Base-by-base conservation (phyloP, 2,113 vertebrate genomes). In the Thinocorus orbignyianus region DNA sequence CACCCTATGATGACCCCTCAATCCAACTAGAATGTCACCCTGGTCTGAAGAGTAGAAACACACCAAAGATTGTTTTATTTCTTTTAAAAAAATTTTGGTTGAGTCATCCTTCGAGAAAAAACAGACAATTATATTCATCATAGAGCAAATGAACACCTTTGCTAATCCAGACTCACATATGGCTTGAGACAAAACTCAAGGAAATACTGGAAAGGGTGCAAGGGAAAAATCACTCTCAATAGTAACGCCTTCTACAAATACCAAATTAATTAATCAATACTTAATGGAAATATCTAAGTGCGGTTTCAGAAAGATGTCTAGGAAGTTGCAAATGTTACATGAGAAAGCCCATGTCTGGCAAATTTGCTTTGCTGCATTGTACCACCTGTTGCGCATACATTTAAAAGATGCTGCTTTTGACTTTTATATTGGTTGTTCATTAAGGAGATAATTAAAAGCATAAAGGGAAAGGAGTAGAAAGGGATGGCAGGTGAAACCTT, bases 371-470 rank as follows among this genome's bases (percentile, higher is more conserved):
- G 30, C 30, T 88, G 68, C 39, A 7, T 16, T 66, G 55, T 88
- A 57, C 58, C 57, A 74, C 88, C 57, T 91, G 77, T 72, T 79
- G 33, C 19, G 9, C 17, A 46, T 6, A 73, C 44, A 68, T 74
- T 48, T 92, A 71, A 91, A 92, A 90, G 41, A 92, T 58, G 52
- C 17, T 77, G 55, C 54, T 85, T 91, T 89, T 96, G 73, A 89
- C 81, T 93, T 92, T 78, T 71, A 62, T 42, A 68, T n/a, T 69
- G 46, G 72, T 42, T 86, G 44, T 46, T 96, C 64, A 85, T 88
- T 90, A 96, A 93, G 73, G 46, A 82, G 19, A 81, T 69, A 95
- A 95, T 80, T 86, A 93, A 95, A 44, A 90, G 8, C 20, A 88
- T 71, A 93, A 92, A 88, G 65, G 25, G 78, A 78, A 86, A 84